phyloP scores from a whole-genome alignment of 2,797 vertebrate genomes.

The Triplophysa bombifrons region DNA sequence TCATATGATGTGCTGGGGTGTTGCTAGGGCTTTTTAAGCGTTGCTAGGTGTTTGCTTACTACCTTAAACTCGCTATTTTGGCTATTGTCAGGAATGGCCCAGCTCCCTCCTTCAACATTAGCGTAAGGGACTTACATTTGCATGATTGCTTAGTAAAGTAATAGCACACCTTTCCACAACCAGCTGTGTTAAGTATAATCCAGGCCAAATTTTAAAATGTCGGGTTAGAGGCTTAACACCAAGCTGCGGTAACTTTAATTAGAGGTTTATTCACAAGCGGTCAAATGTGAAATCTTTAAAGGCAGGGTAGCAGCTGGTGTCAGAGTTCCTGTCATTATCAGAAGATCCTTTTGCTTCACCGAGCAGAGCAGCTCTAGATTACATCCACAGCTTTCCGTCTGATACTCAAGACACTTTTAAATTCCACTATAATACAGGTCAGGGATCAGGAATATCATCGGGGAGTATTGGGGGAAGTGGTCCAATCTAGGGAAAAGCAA shows the following conservation, averaged over 20 bases:
- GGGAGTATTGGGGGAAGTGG: slow-evolving; percentile 53
- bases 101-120: too few relatives aligned
- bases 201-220: too few relatives aligned
- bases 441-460: slow-evolving; percentile 49
- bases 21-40: neutral
- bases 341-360: slow-evolving; percentile 35
- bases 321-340: slow-evolving; percentile 50
- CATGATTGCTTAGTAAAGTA: too few relatives aligned
- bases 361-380: slow-evolving; percentile 47
- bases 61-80: too few relatives aligned
- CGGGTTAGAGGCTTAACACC: neutral
- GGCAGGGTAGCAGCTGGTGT: slow-evolving; percentile 35
- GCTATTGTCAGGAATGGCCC: too few relatives aligned
- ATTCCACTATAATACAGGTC: slow-evolving; percentile 57
- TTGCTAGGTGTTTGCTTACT: neutral
- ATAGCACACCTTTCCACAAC: too few relatives aligned
- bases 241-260: neutral
- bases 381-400: slow-evolving; percentile 41
- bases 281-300: slow-evolving; percentile 21
- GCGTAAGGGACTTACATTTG: too few relatives aligned
- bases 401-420: slow-evolving; percentile 49
- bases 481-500: slow-evolving; percentile 56
- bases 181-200: too few relatives aligned
- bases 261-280: slow-evolving; percentile 11
- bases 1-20: neutral